Evolutionary conservation across 35 echinoderm and acorn worm species (phyloP), one percentile per base, ranked within the genome.

Genomic region (Holothuria glaberrima): DNA sequence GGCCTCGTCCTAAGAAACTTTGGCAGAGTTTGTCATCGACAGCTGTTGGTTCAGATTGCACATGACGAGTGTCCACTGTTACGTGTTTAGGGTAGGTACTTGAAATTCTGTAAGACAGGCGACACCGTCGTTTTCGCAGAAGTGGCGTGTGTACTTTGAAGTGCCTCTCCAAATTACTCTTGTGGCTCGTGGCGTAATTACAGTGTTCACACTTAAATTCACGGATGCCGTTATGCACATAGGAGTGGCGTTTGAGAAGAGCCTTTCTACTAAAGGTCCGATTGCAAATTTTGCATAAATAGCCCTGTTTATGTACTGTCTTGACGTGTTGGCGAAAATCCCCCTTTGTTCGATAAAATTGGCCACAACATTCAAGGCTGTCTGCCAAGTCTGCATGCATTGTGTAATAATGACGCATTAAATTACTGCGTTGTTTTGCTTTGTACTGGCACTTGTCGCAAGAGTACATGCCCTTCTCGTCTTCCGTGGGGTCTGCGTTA

Each of bases 111-210:
- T 87, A 87, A 21, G 85, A 87, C 35, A 87, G 50, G 9, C 85
- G 85, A 59, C 85, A 87, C 32, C 66, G 36, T 52, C 85, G 67
- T 21, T 87, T 67, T 71, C 85, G 31, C 44, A 71, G 29, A 13
- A 69, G 85, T 65, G 66, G 66, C 22, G 60, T 86, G 82, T 97
- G 95, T 7, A 94, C 86, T 29, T 90, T 90, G 57, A 91, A 70
- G 50, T 97, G 95, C 17, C 95, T 74, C 82, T 92, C 95, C 48
- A 97, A 56, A 48, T 97, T 97, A 33, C 95, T 97, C 81, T 97
- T 97, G 48, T 97, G 92, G 67, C 95, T 94, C 5, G 92, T 97
- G 13, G 95, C 95, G 84, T 97, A 97, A 19, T 62, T 81, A 56
- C 95, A 97, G n/a, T 90, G 79, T 83, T 88, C 71, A 59, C 95